Conservation (phyloP, 2,888 invertebrate species). For the Lucinisca nassula region DNA sequence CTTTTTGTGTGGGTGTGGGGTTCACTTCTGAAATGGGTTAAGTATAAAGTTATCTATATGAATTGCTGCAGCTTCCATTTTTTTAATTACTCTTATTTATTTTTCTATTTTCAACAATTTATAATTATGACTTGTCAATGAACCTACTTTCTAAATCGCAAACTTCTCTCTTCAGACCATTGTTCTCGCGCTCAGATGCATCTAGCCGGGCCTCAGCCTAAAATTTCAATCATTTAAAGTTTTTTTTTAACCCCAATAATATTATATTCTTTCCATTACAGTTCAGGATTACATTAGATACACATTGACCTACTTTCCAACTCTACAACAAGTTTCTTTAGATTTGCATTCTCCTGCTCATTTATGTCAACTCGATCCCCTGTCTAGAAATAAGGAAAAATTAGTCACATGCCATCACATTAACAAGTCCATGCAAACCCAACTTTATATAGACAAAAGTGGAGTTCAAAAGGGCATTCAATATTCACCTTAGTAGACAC, state of each 20-base stretch:
- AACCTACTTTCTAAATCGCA: background rate
- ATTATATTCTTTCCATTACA: background rate
- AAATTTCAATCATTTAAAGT: background rate
- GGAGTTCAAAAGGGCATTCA: no score
- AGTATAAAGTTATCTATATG: background rate
- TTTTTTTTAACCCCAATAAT: background rate
- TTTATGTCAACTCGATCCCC: slow-evolving; percentile 75
- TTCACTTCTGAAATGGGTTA: no score
- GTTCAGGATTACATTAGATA: background rate
- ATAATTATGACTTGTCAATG: background rate
- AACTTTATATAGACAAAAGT: no score
- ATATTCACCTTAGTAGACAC: no score
- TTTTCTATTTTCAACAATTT: background rate
- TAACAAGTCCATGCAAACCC: no score
- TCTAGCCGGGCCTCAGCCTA: background rate
- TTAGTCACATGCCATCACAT: background rate
- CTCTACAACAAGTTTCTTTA: slow-evolving; percentile 70
- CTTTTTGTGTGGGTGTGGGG: no score
- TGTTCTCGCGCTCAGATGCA: background rate
- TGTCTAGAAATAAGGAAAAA: slow-evolving; percentile 62
- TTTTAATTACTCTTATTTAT: background rate
- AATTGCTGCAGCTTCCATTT: background rate
- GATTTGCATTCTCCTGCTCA: slow-evolving; percentile 72
- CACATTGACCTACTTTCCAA: slow-evolving; percentile 76
- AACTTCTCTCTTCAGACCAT: background rate